Evolutionary conservation across 2,888 invertebrate genomes (phyloP), one percentile per base, ranked within the genome.

Genomic region (Parthenolecanium corni): DNA sequence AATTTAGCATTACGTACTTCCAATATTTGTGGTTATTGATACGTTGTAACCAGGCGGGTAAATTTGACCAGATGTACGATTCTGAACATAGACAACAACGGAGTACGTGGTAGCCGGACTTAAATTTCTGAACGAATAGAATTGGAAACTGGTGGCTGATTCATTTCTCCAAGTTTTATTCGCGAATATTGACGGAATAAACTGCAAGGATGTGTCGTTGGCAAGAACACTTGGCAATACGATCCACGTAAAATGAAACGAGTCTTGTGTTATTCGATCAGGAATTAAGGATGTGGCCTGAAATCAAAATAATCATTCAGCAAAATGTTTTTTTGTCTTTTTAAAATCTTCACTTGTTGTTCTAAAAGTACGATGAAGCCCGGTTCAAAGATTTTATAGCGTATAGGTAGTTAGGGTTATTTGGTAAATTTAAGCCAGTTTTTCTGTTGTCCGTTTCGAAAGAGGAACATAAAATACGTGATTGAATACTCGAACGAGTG

Each of bases 31-130:
- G n/a, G 75, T 80, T 0, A 80, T 78, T 52, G 78, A 76, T 3
- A 79, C 75, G 69, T 77, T 84, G 69, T 80, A 80, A 46, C 79
- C 80, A 0, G 88, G 85, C 0, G 84, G 79, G 65, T 81, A 84
- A 0, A 79, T 79, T 20, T 72, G 75, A 42, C 78, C 78, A 0
- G 78, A 79, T 67, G 79, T 79, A 66, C 78, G 76, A 31, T 58
- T 49, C 62, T 80, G 76, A 0, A 86, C 84, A 72, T 83, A 88
- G 56, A 89, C 83, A 0, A 88, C 89, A 65, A 89, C 78, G 68
- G 87, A 87, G 71, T 90, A 90, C n/a, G 77, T 76, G 0, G 87
- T 87, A 69, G 76, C 85, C 0, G 89, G 82, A 65, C 79, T 76
- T 52, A 90, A 74, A 58, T 79, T 73, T 0, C 75, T 77, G 69